phyloP scores from a whole-genome alignment of 2,797 vertebrate genomes.

The Alca torda region DNA sequence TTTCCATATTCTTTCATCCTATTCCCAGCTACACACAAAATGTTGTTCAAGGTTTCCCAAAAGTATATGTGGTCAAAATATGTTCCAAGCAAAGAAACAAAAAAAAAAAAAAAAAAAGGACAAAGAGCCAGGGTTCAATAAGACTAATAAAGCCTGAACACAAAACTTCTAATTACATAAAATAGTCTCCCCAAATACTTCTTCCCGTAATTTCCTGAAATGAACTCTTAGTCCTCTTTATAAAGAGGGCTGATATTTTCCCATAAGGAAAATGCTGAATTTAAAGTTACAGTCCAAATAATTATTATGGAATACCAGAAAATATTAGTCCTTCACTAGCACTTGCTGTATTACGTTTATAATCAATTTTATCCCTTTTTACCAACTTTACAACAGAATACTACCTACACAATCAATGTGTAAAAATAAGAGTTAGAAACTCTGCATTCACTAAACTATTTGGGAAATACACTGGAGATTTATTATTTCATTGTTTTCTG shows the following conservation, averaged over 20 bases:
- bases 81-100: neutral
- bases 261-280: neutral
- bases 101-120: neutral
- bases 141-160: neutral
- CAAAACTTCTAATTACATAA: neutral
- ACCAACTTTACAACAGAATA: neutral
- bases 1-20: neutral
- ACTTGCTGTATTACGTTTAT: neutral
- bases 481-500: neutral
- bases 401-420: neutral
- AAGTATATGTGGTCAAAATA: neutral
- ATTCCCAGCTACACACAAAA: neutral
- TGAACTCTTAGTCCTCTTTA: neutral
- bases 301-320: neutral
- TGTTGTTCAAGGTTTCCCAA: neutral
- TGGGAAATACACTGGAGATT: neutral
- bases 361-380: neutral
- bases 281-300: neutral
- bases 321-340: neutral
- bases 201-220: neutral
- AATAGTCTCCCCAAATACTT: neutral
- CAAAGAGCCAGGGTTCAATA: neutral
- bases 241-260: neutral
- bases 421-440: neutral
- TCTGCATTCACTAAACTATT: neutral